phyloP scores from a whole-genome alignment of 1,140 invertebrate genomes.

The Cotesia typhae region DNA sequence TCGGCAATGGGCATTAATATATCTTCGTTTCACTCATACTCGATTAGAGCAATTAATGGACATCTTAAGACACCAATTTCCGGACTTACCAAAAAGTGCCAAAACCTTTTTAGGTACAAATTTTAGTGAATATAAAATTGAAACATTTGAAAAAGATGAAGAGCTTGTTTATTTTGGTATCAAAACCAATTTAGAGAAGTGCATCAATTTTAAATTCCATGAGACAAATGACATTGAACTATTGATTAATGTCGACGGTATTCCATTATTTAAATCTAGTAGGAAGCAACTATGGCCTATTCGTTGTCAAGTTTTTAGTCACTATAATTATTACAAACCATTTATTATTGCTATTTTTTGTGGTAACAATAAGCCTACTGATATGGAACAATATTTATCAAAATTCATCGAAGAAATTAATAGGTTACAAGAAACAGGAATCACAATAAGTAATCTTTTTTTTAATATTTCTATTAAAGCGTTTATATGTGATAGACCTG shows the following conservation, averaged over 20 bases:
- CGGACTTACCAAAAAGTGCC: conserved; percentile 15
- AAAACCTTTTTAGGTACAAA: conserved; percentile 25
- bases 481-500: conserved; percentile 31
- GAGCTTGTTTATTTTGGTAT: conserved; percentile 31
- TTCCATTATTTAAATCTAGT: conserved; percentile 38
- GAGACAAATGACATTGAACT: conserved; percentile 9
- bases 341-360: too few relatives aligned
- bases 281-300: background rate
- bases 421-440: conserved; percentile 7
- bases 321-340: too few relatives aligned
- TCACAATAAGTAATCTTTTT: conserved; percentile 9
- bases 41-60: conserved; percentile 37
- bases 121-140: conserved; percentile 11
- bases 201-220: conserved; percentile 20
- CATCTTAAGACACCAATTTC: conserved; percentile 39
- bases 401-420: conserved; percentile 31
- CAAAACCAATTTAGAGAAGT: background rate
- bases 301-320: too few relatives aligned
- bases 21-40: conserved; percentile 22
- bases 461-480: conserved; percentile 25
- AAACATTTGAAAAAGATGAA: conserved; percentile 1
- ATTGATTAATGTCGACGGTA: conserved; percentile 25
- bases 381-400: conserved; percentile 11
- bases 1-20: conserved; percentile 36
- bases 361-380: background rate